Conservation (phyloP, 2,113 vertebrate species). For the Salvator merianae region DNA sequence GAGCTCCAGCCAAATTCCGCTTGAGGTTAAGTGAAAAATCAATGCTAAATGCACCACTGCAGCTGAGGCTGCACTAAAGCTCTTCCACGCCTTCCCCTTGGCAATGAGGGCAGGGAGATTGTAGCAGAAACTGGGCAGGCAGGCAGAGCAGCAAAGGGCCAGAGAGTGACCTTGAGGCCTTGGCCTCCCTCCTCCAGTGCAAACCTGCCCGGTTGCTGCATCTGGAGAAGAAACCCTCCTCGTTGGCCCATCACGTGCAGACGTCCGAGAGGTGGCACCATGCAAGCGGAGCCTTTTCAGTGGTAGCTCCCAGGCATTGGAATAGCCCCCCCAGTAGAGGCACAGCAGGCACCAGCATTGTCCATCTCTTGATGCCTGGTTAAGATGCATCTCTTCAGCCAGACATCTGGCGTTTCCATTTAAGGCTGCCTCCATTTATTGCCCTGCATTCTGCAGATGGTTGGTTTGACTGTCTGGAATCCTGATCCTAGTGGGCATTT, state of each 20-base stretch:
- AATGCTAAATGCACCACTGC: constrained; percentile 1
- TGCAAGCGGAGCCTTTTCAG: not conserved
- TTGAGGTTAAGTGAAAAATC: constrained; percentile 23
- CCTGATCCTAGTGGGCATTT: too few relatives aligned
- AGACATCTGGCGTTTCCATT: too few relatives aligned
- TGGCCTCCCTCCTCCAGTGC: not conserved
- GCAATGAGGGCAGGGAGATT: not conserved
- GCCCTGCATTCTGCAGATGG: not conserved
- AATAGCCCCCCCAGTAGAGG: too few relatives aligned
- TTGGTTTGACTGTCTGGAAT: too few relatives aligned
- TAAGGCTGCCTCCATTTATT: not conserved
- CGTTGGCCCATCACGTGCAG: not conserved
- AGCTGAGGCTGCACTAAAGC: not conserved
- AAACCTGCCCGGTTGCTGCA: too few relatives aligned
- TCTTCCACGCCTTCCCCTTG: not conserved
- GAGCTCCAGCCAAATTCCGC: constrained; percentile 14
- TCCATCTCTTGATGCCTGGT: not conserved
- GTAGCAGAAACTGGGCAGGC: not conserved
- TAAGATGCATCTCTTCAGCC: not conserved
- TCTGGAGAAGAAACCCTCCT: too few relatives aligned
- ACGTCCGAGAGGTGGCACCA: not conserved
- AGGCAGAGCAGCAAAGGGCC: not conserved
- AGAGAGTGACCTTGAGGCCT: not conserved
- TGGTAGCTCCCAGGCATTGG: not conserved
- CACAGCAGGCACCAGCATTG: too few relatives aligned